These are phyloP conservation scores for Hypercompe scribonia DNA, from an alignment of 2,888 invertebrate genomes.

Conservation along the genomic window DNA sequence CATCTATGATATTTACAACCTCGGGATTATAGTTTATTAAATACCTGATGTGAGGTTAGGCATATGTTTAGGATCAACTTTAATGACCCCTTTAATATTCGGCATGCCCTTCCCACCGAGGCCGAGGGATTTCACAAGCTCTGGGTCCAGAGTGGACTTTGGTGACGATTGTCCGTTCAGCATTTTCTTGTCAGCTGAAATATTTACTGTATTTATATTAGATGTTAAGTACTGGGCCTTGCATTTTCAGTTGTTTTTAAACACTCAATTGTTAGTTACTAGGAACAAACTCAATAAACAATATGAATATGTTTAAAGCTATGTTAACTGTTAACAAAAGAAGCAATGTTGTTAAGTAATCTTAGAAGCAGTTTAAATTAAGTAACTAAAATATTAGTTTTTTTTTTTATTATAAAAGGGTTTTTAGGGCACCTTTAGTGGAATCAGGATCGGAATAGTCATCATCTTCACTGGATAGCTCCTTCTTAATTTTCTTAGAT, in stretches of 20 bases:
- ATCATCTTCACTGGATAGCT: slow-evolving; percentile 84
- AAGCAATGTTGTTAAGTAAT: too few relatives aligned
- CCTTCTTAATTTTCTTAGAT: slow-evolving; percentile 85
- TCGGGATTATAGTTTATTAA: slow-evolving; percentile 32
- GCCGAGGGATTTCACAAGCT: slow-evolving; percentile 84
- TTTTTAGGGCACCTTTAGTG: slow-evolving; percentile 56
- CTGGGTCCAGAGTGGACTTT: slow-evolving; percentile 81
- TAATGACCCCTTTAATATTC: slow-evolving; percentile 89
- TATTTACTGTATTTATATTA: slow-evolving; percentile 48
- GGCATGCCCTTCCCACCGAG: slow-evolving; percentile 84
- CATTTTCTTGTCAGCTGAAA: slow-evolving; percentile 76
- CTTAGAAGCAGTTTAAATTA: too few relatives aligned
- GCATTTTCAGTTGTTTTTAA: slow-evolving; percentile 19
- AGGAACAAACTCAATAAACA: not conserved
- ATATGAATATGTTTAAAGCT: not conserved
- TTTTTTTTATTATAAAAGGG: too few relatives aligned
- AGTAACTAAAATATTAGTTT: slow-evolving; percentile 5
- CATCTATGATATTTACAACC: slow-evolving; percentile 37
- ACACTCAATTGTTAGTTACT: not conserved
- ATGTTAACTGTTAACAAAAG: not conserved
- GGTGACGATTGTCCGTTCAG: slow-evolving; percentile 83
- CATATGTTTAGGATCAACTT: slow-evolving; percentile 91
- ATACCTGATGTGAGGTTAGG: slow-evolving; percentile 86
- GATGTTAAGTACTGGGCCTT: slow-evolving; percentile 45
- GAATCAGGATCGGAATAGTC: slow-evolving; percentile 81